phyloP scores from a whole-genome alignment of 1,140 invertebrate species.

The Heliothis virescens region DNA sequence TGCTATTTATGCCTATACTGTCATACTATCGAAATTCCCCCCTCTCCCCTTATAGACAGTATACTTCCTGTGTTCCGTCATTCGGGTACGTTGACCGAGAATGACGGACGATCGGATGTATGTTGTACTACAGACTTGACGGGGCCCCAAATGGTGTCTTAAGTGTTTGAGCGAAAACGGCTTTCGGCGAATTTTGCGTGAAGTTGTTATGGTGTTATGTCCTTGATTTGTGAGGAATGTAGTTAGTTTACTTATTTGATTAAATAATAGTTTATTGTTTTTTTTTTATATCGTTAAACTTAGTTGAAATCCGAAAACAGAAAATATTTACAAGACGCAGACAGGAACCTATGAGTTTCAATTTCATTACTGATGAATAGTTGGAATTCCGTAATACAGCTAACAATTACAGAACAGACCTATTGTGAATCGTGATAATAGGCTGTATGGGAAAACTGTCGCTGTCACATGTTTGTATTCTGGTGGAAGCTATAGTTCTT shows the following conservation, averaged over 20 bases:
- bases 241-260: background rate
- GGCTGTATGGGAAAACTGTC: too few species aligned
- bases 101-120: slow-evolving; percentile 34
- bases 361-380: too few species aligned
- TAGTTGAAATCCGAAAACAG: too few species aligned
- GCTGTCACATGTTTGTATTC: too few species aligned
- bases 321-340: background rate
- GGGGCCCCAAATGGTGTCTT: slow-evolving; percentile 1
- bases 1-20: slow-evolving; percentile 8
- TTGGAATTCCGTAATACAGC: too few species aligned
- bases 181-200: slow-evolving; percentile 8
- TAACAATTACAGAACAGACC: too few species aligned
- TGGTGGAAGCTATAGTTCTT: too few species aligned
- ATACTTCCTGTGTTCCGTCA: slow-evolving; percentile 34
- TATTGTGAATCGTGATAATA: too few species aligned
- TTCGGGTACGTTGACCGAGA: slow-evolving; percentile 36
- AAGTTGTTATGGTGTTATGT: background rate
- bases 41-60: slow-evolving; percentile 12
- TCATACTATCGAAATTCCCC: slow-evolving; percentile 3
- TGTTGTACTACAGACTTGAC: slow-evolving; percentile 20
- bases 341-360: too few species aligned
- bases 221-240: slow-evolving; percentile 29
- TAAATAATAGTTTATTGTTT: too few species aligned
- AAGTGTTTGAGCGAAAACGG: slow-evolving; percentile 6
- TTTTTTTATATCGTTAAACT: background rate